Percentiles rank a stretch among this genome's conserved stretches.
phyloP scores from a whole-genome alignment of 2,888 invertebrate genomes.

The Tipula helvola region DNA sequence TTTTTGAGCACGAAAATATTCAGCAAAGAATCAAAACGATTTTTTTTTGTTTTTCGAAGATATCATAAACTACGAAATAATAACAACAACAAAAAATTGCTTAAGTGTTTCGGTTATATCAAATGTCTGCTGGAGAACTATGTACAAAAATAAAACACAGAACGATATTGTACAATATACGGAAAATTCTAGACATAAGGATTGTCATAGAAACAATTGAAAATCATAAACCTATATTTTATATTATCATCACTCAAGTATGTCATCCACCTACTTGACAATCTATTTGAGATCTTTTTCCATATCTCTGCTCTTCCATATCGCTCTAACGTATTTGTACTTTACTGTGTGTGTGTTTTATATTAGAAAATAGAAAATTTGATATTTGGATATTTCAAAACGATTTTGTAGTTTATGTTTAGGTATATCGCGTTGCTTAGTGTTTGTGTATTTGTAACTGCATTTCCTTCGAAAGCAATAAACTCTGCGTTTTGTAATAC shows the following conservation, averaged over 20 bases:
- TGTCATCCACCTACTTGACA: constrained; percentile 4
- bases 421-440: too few species aligned
- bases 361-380: not conserved
- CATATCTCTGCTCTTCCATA: not conserved
- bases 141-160: not conserved
- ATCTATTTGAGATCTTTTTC: not conserved
- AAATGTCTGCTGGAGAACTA: not conserved
- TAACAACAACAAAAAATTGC: not conserved
- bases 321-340: not conserved
- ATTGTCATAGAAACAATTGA: not conserved
- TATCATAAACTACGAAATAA: too few species aligned
- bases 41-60: too few species aligned
- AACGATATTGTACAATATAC: too few species aligned
- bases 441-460: not conserved
- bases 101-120: not conserved
- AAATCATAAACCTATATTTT: constrained; percentile 4
- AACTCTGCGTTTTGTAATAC: not conserved
- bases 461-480: not conserved
- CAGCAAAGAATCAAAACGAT: too few species aligned
- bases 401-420: not conserved
- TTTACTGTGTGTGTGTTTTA: not conserved
- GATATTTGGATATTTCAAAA: not conserved
- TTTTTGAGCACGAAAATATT: too few species aligned
- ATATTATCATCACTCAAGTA: not conserved
- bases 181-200: not conserved